These are phyloP conservation scores for Tolypeutes matacus DNA, from an alignment of 2,797 vertebrate species.

Conservation along the genomic window DNA sequence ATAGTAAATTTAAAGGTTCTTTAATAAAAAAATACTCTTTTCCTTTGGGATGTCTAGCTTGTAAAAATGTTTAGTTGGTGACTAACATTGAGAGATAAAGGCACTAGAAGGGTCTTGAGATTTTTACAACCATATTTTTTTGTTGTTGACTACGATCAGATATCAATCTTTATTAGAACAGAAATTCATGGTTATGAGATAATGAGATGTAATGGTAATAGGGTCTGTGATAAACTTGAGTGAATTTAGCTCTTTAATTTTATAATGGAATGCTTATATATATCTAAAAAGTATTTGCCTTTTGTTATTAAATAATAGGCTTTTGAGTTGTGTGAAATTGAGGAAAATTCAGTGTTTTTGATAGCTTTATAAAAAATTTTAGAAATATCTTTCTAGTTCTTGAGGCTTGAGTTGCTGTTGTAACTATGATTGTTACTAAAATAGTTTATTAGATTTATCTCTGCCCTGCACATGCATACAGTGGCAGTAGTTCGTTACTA, in stretches of 20 bases:
- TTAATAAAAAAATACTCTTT: conserved; percentile 49
- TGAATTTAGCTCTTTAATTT: conserved; percentile 49
- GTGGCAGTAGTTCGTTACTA: conserved; percentile 68
- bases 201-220: not conserved
- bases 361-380: conserved; percentile 47
- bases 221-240: not conserved
- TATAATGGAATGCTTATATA: not conserved
- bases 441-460: conserved; percentile 68
- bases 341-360: conserved; percentile 39
- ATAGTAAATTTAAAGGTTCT: conserved; percentile 13
- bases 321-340: conserved; percentile 19
- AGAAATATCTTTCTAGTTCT: conserved; percentile 19
- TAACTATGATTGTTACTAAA: conserved; percentile 7
- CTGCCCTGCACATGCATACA: not conserved
- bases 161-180: conserved; percentile 40
- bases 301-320: conserved; percentile 19
- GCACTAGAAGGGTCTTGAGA: conserved; percentile 11
- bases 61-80: conserved; percentile 52
- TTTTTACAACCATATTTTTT: conserved; percentile 45
- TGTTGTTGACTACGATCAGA: not conserved
- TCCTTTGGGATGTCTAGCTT: conserved; percentile 54
- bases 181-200: conserved; percentile 36
- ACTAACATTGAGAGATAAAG: conserved; percentile 47
- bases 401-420: conserved; percentile 25
- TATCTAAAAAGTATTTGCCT: conserved; percentile 2